A percentile compares a stretch with the other conserved stretches of the same genome.
phyloP scores from a whole-genome alignment of 2,888 invertebrate genomes.

The Pachliopta kotzebuea region DNA sequence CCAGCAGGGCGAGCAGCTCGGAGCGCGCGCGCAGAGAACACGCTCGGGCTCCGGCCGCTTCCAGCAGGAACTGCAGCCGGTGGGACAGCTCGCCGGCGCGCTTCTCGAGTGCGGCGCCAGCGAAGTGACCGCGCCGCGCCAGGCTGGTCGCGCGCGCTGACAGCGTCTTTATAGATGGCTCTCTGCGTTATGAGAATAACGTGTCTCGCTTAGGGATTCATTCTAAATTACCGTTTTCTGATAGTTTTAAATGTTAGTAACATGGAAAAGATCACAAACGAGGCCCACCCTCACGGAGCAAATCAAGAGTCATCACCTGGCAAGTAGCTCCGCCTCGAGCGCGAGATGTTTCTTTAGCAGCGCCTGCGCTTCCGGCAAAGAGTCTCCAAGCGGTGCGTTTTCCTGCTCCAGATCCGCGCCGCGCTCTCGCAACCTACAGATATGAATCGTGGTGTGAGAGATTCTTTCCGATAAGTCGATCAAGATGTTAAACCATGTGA shows the following conservation, averaged over 20 bases:
- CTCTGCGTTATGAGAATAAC: conserved; percentile 63
- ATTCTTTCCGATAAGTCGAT: too few relatives aligned
- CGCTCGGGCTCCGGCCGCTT: conserved; percentile 86
- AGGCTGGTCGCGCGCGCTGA: conserved; percentile 88
- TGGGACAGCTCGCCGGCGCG: conserved; percentile 84
- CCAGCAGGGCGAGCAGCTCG: conserved; percentile 85
- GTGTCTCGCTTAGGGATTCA: too few relatives aligned
- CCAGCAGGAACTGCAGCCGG: conserved; percentile 85
- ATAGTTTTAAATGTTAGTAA: too few relatives aligned
- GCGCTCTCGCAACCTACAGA: conserved; percentile 57
- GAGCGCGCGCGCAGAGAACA: conserved; percentile 81
- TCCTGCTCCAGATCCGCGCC: conserved; percentile 43
- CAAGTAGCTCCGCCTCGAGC: conserved; percentile 92
- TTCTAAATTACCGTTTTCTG: too few relatives aligned
- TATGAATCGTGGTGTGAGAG: neutral
- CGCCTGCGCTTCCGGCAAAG: conserved; percentile 87
- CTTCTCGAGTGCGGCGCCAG: conserved; percentile 85
- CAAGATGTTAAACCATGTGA: too few relatives aligned
- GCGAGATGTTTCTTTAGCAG: conserved; percentile 96
- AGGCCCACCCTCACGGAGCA: too few relatives aligned
- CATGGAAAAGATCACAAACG: too few relatives aligned
- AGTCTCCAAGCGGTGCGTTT: conserved; percentile 46
- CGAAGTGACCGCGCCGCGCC: conserved; percentile 92
- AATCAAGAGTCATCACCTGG: conserved; percentile 66
- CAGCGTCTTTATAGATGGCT: conserved; percentile 89